A percentile compares a stretch with the other conserved stretches of the same genome.
phyloP scores from a whole-genome alignment of 2,888 invertebrate species.

The Nysson spinosus region DNA sequence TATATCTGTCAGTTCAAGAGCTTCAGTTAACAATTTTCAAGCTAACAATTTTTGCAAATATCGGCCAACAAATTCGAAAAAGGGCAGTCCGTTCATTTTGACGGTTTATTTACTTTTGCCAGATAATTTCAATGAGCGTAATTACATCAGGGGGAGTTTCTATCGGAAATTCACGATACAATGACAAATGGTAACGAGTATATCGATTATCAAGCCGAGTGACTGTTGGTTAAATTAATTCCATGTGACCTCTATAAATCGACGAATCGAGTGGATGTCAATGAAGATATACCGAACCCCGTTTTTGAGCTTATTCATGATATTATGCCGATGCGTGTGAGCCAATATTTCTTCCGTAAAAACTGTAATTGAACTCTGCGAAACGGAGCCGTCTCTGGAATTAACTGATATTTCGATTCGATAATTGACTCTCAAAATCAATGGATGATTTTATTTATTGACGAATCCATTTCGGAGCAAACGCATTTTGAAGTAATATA shows the following conservation, averaged over 20 bases:
- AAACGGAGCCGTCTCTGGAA: too few species aligned
- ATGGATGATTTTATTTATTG: too few species aligned
- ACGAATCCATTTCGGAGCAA: too few species aligned
- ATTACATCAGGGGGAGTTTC: conserved; percentile 1
- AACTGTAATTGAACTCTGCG: neutral
- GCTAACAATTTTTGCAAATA: too few species aligned
- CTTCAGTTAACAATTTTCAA: too few species aligned
- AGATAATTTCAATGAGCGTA: neutral
- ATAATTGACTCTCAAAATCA: too few species aligned
- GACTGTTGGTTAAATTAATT: conserved; percentile 7
- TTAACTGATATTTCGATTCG: too few species aligned
- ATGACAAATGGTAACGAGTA: conserved; percentile 10
- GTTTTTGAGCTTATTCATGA: neutral
- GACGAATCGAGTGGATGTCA: neutral
- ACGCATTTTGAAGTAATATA: too few species aligned
- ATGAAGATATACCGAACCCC: neutral
- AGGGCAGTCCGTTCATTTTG: too few species aligned
- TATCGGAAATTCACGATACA: neutral
- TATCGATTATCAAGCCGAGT: neutral
- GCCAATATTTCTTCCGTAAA: neutral
- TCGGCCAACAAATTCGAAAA: too few species aligned
- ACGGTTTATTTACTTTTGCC: too few species aligned
- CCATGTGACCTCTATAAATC: neutral
- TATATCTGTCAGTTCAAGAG: too few species aligned
- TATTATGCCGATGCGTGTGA: neutral